Base-by-base conservation (phyloP, 1,140 invertebrate genomes). In the Glomeris maerens region DNA sequence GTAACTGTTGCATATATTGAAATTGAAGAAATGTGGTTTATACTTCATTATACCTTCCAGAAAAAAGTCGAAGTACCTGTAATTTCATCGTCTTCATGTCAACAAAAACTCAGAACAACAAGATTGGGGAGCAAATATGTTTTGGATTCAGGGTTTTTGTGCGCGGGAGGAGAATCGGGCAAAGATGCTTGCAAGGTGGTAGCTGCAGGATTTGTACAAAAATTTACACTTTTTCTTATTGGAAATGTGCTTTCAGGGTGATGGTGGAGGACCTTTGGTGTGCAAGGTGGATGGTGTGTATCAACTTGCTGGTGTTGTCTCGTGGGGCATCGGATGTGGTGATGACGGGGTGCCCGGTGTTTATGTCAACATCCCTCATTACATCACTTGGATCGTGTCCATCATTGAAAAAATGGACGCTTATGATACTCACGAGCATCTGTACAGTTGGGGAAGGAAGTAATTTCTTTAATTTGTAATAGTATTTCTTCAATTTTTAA, bases 291-390 rank as follows among this genome's bases (percentile, higher is more conserved):
- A 58, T 27, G 56, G 54, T 17, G 39, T 26, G n/a, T 65, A 60
- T 21, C 56, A 55, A 1, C 36, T 63, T 42, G 77, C 73, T 4
- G 80, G 80, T 45, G 75, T 80, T 26, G 77, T 81, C 2, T 76
- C 79, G 0, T 83, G 80, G 80, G 80, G 79, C 25, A 75, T 81
- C 40, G 83, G 86, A 5, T 90, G 87, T 58, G 87, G 86, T 2
- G 78, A 89, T 63, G 66, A 74, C n/a, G 71, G 74, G 45, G 74
- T 80, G 17, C 86, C 85, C 0, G 84, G 78, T 1, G 83, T 84
- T 4, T 90, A 89, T 59, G 81, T 80, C 0, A 81, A 80, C 56
- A 74, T 88, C 1, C 74, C 81, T 1, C 51, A 66, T 1, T 80
- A 76, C 44, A 69, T 78, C 1, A 54, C 67, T 3, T 90, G 85